These are phyloP conservation scores for Aspiorhynchus laticeps DNA, from an alignment of 2,113 vertebrate species.

Conservation along the genomic window DNA sequence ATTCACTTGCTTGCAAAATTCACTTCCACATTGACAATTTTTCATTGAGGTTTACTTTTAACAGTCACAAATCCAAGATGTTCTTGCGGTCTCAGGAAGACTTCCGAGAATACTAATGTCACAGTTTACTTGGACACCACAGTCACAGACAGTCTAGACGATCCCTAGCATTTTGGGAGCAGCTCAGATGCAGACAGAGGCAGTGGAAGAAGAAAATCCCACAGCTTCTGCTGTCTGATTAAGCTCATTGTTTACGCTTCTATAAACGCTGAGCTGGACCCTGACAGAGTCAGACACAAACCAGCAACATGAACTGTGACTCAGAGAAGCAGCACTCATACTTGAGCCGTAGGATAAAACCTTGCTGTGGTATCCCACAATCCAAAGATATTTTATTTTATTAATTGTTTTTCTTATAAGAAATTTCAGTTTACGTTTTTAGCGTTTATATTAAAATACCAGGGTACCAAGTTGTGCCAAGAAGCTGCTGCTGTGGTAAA, in stretches of 20 bases:
- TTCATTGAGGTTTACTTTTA: not conserved
- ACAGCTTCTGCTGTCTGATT: constrained; percentile 35
- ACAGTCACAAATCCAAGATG: not conserved
- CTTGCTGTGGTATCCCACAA: too few species aligned
- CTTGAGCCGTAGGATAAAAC: not conserved
- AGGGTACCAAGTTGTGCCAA: not conserved
- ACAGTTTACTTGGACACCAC: not conserved
- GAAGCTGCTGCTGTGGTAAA: not conserved
- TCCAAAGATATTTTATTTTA: not conserved
- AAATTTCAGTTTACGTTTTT: too few species aligned
- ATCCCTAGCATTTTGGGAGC: constrained; percentile 2
- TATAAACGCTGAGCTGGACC: constrained; percentile 10
- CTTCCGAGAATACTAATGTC: not conserved
- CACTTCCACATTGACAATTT: constrained; percentile 3
- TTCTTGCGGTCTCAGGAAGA: not conserved
- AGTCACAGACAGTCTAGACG: not conserved
- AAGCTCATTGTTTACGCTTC: constrained; percentile 39
- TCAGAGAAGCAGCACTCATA: not conserved
- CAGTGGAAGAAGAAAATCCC: constrained; percentile 7
- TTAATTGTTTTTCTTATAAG: not conserved
- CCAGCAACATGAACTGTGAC: not conserved
- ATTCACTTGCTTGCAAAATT: not conserved
- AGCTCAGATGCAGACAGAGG: constrained; percentile 15
- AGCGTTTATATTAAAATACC: not conserved
- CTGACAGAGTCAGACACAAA: not conserved